Percentiles rank a stretch among this genome's conserved stretches.
phyloP scores from a whole-genome alignment of 1,140 invertebrate species.

The Saxidomus purpurata region DNA sequence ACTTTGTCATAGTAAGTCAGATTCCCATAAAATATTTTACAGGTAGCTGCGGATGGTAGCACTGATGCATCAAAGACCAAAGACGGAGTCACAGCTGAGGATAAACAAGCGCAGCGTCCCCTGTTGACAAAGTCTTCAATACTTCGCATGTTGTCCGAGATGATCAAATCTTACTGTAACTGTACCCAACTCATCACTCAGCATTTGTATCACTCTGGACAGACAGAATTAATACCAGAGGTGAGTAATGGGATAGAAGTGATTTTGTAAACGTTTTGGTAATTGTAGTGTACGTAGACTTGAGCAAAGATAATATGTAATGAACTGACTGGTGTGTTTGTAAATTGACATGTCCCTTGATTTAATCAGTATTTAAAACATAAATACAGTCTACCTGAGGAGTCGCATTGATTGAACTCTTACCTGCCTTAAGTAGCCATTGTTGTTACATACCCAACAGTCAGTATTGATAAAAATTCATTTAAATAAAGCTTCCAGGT shows the following conservation, averaged over 20 bases:
- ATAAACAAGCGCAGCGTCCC: constrained; percentile 84
- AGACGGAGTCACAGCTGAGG: constrained; percentile 85
- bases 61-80: constrained; percentile 66
- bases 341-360: too few relatives aligned
- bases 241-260: constrained; percentile 82
- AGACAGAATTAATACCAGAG: constrained; percentile 90
- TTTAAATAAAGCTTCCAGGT: too few relatives aligned
- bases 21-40: neutral
- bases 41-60: constrained; percentile 15
- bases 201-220: constrained; percentile 90
- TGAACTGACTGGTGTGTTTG: too few relatives aligned
- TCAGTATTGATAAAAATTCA: too few relatives aligned
- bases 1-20: too few relatives aligned
- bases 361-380: too few relatives aligned
- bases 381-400: too few relatives aligned
- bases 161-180: constrained; percentile 93
- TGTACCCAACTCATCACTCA: constrained; percentile 93
- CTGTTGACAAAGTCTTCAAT: constrained; percentile 93
- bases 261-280: neutral
- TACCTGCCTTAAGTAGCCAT: too few relatives aligned
- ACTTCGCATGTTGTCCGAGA: constrained; percentile 93
- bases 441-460: too few relatives aligned
- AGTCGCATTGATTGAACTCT: too few relatives aligned
- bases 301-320: too few relatives aligned
- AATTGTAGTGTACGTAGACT: too few relatives aligned